Evolutionary conservation across 1,140 invertebrate genomes (phyloP).

Genomic region (Papilio polytes): DNA sequence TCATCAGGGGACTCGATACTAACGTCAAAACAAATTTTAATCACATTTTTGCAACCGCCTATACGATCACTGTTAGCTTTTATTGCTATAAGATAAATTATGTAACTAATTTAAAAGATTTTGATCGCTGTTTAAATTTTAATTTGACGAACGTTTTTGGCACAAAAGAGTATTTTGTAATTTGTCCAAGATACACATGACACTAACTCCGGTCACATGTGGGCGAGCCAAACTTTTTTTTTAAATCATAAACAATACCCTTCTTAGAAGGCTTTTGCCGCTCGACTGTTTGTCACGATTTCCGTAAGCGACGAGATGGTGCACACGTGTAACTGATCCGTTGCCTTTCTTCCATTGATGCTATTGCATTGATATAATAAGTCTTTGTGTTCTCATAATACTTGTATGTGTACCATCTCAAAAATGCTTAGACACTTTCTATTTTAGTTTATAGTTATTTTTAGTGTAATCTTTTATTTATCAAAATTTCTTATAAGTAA

Average conservation of each 20-base stretch:
- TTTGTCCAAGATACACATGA: not conserved
- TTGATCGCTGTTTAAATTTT: no score
- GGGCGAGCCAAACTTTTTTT: not conserved
- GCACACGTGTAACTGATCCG: conserved; percentile 23
- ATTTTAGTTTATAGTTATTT: not conserved
- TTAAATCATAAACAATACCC: not conserved
- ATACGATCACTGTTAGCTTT: no score
- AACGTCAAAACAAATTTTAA: no score
- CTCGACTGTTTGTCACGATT: conserved; percentile 6
- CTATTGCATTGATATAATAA: not conserved
- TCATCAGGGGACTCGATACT: no score
- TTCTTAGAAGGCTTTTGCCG: conserved; percentile 24
- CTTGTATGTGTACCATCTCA: not conserved
- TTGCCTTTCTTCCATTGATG: conserved; percentile 18
- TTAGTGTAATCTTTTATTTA: no score
- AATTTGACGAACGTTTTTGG: no score
- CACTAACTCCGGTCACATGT: not conserved
- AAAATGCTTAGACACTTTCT: not conserved
- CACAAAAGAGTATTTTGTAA: no score
- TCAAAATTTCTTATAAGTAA: no score
- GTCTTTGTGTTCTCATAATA: not conserved
- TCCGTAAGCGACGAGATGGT: conserved; percentile 7
- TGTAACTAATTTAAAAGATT: no score
- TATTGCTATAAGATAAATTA: no score
- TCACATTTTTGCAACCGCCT: no score